A percentile compares a stretch with the other conserved stretches of the same genome.
Evolutionary conservation across 2,797 vertebrate species (phyloP).

Genomic region (Acipenser ruthenus): DNA sequence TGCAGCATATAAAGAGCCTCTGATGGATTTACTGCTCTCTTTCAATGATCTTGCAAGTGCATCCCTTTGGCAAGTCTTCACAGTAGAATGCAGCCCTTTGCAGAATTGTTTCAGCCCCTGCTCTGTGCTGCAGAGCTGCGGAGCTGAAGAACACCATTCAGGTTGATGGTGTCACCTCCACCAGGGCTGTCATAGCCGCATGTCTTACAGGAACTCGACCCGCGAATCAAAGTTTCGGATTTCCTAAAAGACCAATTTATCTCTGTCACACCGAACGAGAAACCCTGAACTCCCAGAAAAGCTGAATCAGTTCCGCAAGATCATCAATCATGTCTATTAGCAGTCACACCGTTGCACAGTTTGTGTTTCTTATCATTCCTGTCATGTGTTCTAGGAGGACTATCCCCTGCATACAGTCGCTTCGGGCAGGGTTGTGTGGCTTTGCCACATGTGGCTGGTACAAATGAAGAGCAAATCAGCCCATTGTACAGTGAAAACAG

Average conservation of each 20-base stretch:
- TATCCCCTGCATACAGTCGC: background rate
- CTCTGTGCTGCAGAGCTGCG: background rate
- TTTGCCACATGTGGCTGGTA: background rate
- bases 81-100: constrained; percentile 10
- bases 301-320: constrained; percentile 11
- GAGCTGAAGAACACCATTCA: background rate
- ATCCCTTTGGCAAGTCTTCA: constrained; percentile 7
- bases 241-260: constrained; percentile 15
- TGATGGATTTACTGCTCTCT: constrained; percentile 4
- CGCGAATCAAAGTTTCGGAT: constrained; percentile 4
- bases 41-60: constrained; percentile 5
- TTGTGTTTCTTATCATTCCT: background rate
- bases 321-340: constrained; percentile 15
- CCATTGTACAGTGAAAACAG: background rate
- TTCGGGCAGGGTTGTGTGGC: background rate
- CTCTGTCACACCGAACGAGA: constrained; percentile 16
- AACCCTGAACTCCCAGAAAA: constrained; percentile 6
- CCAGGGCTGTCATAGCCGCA: background rate
- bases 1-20: constrained; percentile 13
- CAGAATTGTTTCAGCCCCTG: constrained; percentile 5
- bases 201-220: background rate
- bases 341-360: background rate
- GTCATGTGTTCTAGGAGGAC: background rate
- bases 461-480: constrained; percentile 5
- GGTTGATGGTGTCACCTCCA: background rate